phyloP scores from a whole-genome alignment of 2,797 vertebrate species.

The Nasua narica region DNA sequence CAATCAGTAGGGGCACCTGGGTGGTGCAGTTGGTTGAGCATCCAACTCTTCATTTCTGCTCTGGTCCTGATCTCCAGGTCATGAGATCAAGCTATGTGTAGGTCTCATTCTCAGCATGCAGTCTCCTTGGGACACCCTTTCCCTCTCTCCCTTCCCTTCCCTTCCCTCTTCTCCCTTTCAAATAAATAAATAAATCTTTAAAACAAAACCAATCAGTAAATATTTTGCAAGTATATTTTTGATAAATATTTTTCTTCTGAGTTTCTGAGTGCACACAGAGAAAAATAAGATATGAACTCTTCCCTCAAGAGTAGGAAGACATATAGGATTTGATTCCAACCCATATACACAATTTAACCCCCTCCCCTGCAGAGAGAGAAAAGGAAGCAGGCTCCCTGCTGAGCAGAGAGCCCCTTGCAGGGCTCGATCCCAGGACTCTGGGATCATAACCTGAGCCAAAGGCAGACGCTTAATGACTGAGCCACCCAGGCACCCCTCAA shows the following conservation, averaged over 20 bases:
- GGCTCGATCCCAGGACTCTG: too few species aligned
- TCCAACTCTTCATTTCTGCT: neutral
- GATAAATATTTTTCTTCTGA: neutral
- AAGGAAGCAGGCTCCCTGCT: too few species aligned
- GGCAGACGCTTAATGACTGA: too few species aligned
- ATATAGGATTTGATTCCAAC: neutral
- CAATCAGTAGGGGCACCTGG: neutral
- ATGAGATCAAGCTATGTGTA: neutral
- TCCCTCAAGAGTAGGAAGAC: neutral
- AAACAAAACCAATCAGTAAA: neutral
- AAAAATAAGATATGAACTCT: neutral
- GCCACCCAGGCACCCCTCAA: too few species aligned
- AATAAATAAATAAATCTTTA: neutral
- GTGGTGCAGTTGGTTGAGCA: neutral
- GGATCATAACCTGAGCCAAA: too few species aligned
- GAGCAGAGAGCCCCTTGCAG: too few species aligned
- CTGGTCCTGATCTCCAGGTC: neutral
- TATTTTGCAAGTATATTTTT: neutral
- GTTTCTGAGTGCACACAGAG: neutral
- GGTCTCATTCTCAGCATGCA: neutral
- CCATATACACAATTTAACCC: neutral
- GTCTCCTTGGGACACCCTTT: neutral
- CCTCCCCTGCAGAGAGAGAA: too few species aligned
- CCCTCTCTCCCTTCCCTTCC: neutral
- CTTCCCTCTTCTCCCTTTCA: neutral